Conservation (phyloP, 1,140 invertebrate genomes). For the Drosophila burlai region DNA sequence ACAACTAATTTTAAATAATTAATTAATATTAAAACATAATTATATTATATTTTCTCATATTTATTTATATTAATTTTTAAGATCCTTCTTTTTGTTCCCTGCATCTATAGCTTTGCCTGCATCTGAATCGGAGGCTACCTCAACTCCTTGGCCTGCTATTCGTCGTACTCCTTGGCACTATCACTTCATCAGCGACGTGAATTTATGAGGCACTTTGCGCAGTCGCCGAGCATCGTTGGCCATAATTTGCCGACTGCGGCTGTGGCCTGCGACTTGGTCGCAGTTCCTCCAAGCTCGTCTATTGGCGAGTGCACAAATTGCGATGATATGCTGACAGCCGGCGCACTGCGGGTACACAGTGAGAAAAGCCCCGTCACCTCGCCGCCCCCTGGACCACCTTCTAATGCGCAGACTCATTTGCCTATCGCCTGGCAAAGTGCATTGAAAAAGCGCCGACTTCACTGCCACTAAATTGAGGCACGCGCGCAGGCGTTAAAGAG, state of each 20-base stretch:
- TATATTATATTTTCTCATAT: not conserved
- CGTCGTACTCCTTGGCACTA: slow-evolving; percentile 55
- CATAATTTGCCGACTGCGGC: slow-evolving; percentile 68
- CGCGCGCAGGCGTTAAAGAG: slow-evolving; percentile 77
- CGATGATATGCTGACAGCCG: slow-evolving; percentile 80
- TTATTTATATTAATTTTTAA: not conserved
- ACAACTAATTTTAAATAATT: not conserved
- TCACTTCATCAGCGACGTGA: slow-evolving; percentile 82
- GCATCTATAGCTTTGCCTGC: slow-evolving; percentile 8
- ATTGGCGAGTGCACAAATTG: slow-evolving; percentile 82
- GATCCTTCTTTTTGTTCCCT: not conserved
- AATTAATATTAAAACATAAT: no score
- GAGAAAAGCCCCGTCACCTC: slow-evolving; percentile 5
- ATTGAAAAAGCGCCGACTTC: slow-evolving; percentile 35
- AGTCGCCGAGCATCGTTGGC: slow-evolving; percentile 77
- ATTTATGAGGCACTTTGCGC: slow-evolving; percentile 82
- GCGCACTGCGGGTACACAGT: slow-evolving; percentile 63
- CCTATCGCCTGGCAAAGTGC: slow-evolving; percentile 74
- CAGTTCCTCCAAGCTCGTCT: slow-evolving; percentile 61
- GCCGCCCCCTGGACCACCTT: slow-evolving; percentile 11
- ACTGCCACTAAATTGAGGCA: slow-evolving; percentile 76
- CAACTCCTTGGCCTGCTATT: slow-evolving; percentile 33
- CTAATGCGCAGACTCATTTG: slow-evolving; percentile 78
- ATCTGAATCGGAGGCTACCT: slow-evolving; percentile 27
- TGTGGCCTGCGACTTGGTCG: slow-evolving; percentile 31